Evolutionary conservation across 2,888 invertebrate genomes (phyloP), one percentile per base, ranked within the genome.

Genomic region (Metalampra italica): DNA sequence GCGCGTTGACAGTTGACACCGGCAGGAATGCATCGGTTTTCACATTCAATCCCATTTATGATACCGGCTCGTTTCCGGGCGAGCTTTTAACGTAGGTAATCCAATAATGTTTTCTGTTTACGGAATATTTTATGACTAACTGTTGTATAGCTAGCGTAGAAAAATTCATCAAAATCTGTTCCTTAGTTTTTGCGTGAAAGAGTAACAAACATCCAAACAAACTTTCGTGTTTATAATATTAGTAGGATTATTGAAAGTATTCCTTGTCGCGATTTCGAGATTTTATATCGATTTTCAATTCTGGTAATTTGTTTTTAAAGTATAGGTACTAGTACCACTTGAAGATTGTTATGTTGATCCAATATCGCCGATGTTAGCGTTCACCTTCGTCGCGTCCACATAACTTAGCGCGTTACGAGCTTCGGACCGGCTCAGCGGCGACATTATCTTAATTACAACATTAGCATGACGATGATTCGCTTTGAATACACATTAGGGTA

Each of bases 391-490:
- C 15, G 49, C 43, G 44, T 43, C 15, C 41, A 45, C 44, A 53
- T 54, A 49, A 52, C 51, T 52, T 51, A 54, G 51, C 43, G 49
- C 32, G 43, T 43, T 30, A 45, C 51, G 45, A 43, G 45, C 32
- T 45, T 46, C 45, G 46, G 57, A 55, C 57, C 56, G 62, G 78
- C 78, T 77, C 72, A 68, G 75, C 70, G 66, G 54, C 55, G 66
- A 66, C 66, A 75, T 71, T 70, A 81, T 80, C 75, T 75, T 75
- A 78, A 82, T 83, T 68, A 74, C 66, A 66, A 72, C 71, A 83
- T 83, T 81, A 78, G 71, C 75, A 77, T 80, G 68, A 66, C 65
- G 71, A 75, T 73, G 70, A 74, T 79, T 67, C 62, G 69, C 64
- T 67, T 68, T 68, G 71, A 71, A 75, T 74, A 72, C 66, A 62